Conservation (phyloP, 2,797 vertebrate species). For the Linurgus olivaceus region DNA sequence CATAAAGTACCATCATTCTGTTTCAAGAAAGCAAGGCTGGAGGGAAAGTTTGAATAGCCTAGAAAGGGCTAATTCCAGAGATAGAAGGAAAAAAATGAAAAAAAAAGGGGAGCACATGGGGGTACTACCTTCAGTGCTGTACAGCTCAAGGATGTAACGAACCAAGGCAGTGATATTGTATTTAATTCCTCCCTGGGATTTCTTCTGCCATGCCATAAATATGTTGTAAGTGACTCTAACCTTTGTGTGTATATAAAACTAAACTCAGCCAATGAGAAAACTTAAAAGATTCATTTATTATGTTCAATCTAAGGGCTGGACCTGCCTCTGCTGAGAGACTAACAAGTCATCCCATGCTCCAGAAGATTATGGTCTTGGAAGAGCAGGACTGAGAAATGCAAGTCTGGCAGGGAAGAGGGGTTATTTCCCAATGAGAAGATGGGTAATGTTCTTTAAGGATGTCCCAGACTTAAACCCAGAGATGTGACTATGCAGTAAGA, state of each 20-base stretch:
- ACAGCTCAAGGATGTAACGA: accelerated
- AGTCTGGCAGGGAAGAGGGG: background rate
- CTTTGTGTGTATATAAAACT: background rate
- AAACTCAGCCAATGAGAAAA: background rate
- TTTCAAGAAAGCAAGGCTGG: background rate
- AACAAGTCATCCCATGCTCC: background rate
- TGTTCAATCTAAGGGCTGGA: background rate
- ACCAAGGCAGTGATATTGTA: background rate
- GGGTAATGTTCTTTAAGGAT: background rate
- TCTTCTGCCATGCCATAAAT: background rate
- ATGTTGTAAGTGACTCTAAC: background rate
- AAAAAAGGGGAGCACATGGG: background rate
- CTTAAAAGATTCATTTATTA: background rate
- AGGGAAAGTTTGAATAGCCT: background rate
- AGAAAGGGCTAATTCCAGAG: background rate
- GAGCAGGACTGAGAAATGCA: background rate
- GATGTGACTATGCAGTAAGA: background rate
- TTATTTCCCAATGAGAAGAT: background rate
- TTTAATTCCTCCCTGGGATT: background rate
- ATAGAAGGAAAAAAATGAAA: background rate
- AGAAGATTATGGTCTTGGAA: background rate
- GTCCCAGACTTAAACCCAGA: background rate
- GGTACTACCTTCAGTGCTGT: background rate
- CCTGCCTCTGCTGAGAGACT: background rate
- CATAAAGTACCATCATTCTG: background rate